A percentile compares a stretch with the other conserved stretches of the same genome.
Conservation (phyloP, 1,140 invertebrate genomes). For the Plutomurus gul region DNA sequence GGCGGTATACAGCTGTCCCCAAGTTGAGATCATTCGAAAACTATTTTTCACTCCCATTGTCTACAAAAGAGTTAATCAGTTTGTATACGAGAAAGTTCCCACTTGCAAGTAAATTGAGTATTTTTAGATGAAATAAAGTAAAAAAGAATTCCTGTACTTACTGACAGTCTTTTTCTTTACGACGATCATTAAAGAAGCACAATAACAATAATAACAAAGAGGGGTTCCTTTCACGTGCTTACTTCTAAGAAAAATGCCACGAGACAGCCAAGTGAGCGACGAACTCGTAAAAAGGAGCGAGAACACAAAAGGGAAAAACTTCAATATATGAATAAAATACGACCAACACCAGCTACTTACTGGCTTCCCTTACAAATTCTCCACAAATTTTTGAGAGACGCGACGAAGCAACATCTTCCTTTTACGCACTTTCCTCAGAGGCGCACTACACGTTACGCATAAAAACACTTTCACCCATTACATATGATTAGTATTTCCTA, state of each 20-base stretch:
- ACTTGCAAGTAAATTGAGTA: too few relatives aligned
- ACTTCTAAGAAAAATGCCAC: conserved; percentile 12
- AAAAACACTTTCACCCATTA: too few relatives aligned
- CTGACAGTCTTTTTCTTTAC: too few relatives aligned
- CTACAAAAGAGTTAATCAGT: neutral
- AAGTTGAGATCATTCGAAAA: neutral
- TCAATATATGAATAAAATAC: conserved; percentile 26
- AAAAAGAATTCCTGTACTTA: too few relatives aligned
- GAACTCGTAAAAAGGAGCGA: neutral
- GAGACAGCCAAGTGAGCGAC: neutral
- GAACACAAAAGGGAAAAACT: conserved; percentile 4
- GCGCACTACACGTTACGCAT: too few relatives aligned
- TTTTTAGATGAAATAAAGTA: too few relatives aligned
- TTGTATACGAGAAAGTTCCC: too few relatives aligned
- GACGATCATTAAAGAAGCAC: too few relatives aligned
- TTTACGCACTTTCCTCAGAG: neutral
- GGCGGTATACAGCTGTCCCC: too few relatives aligned
- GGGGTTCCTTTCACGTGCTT: neutral
- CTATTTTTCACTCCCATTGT: neutral
- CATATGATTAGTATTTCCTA: too few relatives aligned
- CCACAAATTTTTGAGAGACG: too few relatives aligned
- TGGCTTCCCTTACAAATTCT: neutral
- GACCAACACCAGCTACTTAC: too few relatives aligned
- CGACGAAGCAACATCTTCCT: conserved; percentile 5
- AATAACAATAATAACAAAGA: conserved; percentile 28